Evolutionary conservation across 2,113 vertebrate species (phyloP).

Genomic region (Phrynocephalus versicolor): DNA sequence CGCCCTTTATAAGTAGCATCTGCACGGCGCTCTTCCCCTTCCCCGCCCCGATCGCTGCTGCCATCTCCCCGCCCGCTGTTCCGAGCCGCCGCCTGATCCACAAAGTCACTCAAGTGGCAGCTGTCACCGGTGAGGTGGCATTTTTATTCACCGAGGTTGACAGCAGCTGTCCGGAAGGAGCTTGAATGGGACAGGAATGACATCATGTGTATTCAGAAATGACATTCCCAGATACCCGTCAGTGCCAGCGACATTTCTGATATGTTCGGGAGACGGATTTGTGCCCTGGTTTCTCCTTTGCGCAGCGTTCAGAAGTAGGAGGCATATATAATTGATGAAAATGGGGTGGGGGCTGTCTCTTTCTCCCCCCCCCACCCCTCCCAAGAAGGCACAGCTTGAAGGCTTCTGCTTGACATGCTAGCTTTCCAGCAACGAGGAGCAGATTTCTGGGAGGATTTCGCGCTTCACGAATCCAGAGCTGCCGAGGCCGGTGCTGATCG

Average conservation of each 20-base stretch:
- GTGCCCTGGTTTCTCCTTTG: constrained; percentile 82
- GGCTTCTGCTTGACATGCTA: not conserved
- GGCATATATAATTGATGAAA: not conserved
- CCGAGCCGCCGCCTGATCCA: constrained; percentile 77
- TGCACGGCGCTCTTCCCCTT: constrained; percentile 77
- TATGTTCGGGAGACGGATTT: constrained; percentile 81
- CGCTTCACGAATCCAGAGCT: too few species aligned
- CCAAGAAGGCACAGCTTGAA: too few species aligned
- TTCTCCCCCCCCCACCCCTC: too few species aligned
- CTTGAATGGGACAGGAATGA: constrained; percentile 92
- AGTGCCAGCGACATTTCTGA: constrained; percentile 89
- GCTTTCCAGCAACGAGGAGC: not conserved
- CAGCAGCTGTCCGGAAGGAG: constrained; percentile 92
- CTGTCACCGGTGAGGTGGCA: constrained; percentile 93
- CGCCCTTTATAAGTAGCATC: constrained; percentile 85
- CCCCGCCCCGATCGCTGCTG: not conserved
- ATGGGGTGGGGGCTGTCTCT: not conserved
- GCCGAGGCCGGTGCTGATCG: too few species aligned
- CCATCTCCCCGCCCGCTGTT: not conserved
- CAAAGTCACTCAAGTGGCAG: constrained; percentile 88
- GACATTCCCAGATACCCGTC: constrained; percentile 87
- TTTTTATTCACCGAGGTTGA: constrained; percentile 90
- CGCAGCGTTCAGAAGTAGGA: constrained; percentile 65
- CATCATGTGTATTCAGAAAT: constrained; percentile 96
- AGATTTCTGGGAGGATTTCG: not conserved